Conservation (phyloP, 2,888 invertebrate species). For the Cataglyphis cursor region DNA sequence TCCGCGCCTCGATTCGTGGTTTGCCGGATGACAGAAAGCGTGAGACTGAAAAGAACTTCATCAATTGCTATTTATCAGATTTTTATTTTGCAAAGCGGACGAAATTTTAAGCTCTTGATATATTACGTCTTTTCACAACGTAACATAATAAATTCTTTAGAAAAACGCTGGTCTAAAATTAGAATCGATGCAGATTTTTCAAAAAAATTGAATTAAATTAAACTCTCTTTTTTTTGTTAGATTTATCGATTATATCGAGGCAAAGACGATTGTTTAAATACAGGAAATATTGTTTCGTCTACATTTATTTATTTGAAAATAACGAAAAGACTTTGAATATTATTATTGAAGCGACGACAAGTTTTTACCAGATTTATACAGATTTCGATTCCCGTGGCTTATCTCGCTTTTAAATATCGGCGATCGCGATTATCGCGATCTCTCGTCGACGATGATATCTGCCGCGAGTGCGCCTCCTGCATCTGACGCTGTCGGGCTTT, state of each 20-base stretch:
- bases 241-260: not conserved
- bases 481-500: conserved; percentile 54
- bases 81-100: not conserved
- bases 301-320: not conserved
- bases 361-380: not conserved
- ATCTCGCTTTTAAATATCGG: conserved; percentile 41
- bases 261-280: not conserved
- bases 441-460: conserved; percentile 47
- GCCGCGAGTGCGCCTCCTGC: conserved; percentile 43
- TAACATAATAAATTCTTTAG: not conserved
- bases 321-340: not conserved
- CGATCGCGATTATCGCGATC: conserved; percentile 42
- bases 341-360: not conserved
- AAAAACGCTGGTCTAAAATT: not conserved
- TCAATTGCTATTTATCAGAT: conserved; percentile 78
- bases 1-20: conserved; percentile 33
- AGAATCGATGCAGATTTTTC: not conserved
- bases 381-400: not conserved
- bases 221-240: too few species aligned
- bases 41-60: conserved; percentile 75
- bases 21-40: conserved; percentile 11
- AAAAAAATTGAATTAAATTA: not conserved
- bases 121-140: too few species aligned
- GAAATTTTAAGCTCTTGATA: not conserved
- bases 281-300: not conserved